Conservation (phyloP, 2,888 invertebrate genomes). For the Heliconius charithonia region DNA sequence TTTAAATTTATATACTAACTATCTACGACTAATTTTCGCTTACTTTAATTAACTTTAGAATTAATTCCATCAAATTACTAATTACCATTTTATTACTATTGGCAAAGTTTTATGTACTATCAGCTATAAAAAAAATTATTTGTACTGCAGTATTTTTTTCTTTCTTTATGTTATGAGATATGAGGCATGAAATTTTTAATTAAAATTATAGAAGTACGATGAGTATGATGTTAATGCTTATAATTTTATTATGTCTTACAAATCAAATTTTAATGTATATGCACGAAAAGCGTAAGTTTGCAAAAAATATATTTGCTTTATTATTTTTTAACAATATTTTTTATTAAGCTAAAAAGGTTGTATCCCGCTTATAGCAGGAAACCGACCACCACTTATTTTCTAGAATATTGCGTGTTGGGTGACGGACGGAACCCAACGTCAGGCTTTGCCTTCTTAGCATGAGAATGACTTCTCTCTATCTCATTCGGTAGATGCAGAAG, state of each 20-base stretch:
- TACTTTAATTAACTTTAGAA: conserved; percentile 9
- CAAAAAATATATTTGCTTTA: background rate
- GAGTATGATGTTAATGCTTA: conserved; percentile 1
- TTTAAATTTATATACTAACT: background rate
- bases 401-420: too few relatives aligned
- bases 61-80: conserved; percentile 10
- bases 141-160: background rate
- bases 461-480: background rate
- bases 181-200: background rate
- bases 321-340: too few relatives aligned
- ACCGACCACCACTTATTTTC: too few relatives aligned
- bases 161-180: background rate
- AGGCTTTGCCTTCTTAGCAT: too few relatives aligned
- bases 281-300: conserved; percentile 58
- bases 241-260: conserved; percentile 28
- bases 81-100: background rate
- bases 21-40: background rate
- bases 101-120: background rate
- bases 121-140: background rate
- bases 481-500: too few relatives aligned
- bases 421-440: too few relatives aligned
- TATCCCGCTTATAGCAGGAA: too few relatives aligned
- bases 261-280: conserved; percentile 43
- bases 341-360: too few relatives aligned
- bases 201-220: conserved; percentile 8